Conservation (phyloP, 2,113 vertebrate genomes). For the Seriola dumerili region DNA sequence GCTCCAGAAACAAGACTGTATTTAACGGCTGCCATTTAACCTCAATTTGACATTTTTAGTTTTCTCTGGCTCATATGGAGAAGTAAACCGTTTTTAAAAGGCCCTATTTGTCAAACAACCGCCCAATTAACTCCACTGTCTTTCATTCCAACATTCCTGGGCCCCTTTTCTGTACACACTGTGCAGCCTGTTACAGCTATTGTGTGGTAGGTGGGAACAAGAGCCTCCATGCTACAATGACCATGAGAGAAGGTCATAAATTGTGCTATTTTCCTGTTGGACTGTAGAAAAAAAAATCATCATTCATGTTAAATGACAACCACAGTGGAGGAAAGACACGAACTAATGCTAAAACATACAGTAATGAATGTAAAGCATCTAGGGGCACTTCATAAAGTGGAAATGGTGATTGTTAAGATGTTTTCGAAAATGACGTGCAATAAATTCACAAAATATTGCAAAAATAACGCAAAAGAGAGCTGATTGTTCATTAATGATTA, state of each 20-base stretch:
- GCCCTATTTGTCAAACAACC: slow-evolving; percentile 39
- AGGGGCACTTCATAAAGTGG: neutral
- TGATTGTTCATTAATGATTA: neutral
- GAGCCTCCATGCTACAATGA: slow-evolving; percentile 1
- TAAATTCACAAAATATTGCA: neutral
- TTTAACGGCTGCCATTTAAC: slow-evolving; percentile 59
- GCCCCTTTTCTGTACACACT: slow-evolving; percentile 4
- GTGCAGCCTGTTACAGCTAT: neutral
- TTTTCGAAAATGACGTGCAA: neutral
- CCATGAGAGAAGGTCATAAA: neutral
- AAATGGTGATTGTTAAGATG: slow-evolving; percentile 13
- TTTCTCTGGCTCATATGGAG: slow-evolving; percentile 10
- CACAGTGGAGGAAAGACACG: neutral
- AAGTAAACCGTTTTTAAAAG: slow-evolving; percentile 37
- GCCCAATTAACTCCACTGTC: neutral
- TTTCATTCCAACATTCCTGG: slow-evolving; percentile 18
- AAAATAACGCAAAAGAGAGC: neutral
- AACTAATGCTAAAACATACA: neutral
- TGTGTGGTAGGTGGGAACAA: neutral
- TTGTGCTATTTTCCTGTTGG: slow-evolving; percentile 13
- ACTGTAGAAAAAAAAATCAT: slow-evolving; percentile 10
- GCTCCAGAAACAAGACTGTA: slow-evolving; percentile 48
- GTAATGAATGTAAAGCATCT: slow-evolving; percentile 1
- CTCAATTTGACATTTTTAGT: slow-evolving; percentile 56
- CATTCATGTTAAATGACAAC: neutral